Conservation (phyloP, 92 coral and sea anemone species). For the Parazoanthus darwini region DNA sequence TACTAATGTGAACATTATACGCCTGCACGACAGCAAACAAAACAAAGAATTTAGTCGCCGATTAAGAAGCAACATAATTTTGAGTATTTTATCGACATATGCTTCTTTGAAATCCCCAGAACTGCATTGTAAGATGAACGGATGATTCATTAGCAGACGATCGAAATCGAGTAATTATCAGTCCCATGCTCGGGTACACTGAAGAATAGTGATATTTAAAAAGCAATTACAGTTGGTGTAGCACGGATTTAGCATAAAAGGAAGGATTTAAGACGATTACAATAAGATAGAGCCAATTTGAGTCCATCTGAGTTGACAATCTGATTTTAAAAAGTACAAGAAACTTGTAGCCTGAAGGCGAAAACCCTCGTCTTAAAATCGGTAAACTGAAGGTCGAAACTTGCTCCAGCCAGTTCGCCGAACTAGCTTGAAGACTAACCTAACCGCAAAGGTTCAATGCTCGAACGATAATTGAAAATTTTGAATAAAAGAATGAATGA, state of each 20-base stretch:
- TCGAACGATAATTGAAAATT: not conserved
- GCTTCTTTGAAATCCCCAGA: no score
- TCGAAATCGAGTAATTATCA: not conserved
- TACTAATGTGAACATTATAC: not conserved
- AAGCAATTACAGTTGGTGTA: not conserved
- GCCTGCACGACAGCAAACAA: not conserved
- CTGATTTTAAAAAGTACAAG: not conserved
- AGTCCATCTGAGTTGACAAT: not conserved
- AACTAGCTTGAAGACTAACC: no score
- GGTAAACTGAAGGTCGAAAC: not conserved
- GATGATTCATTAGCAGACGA: no score
- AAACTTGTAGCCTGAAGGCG: not conserved
- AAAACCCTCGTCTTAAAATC: not conserved
- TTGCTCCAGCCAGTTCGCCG: not conserved
- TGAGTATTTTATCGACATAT: not conserved
- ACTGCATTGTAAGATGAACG: not conserved
- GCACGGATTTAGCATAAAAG: not conserved
- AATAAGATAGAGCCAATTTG: not conserved
- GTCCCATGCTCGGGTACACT: not conserved
- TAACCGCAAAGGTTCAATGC: not conserved
- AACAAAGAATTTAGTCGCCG: not conserved
- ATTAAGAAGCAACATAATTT: not conserved
- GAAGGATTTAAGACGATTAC: not conserved
- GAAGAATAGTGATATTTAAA: no score
- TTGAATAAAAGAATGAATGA: not conserved